phyloP scores from a whole-genome alignment of 2,888 invertebrate genomes.

The Lucinisca nassula region DNA sequence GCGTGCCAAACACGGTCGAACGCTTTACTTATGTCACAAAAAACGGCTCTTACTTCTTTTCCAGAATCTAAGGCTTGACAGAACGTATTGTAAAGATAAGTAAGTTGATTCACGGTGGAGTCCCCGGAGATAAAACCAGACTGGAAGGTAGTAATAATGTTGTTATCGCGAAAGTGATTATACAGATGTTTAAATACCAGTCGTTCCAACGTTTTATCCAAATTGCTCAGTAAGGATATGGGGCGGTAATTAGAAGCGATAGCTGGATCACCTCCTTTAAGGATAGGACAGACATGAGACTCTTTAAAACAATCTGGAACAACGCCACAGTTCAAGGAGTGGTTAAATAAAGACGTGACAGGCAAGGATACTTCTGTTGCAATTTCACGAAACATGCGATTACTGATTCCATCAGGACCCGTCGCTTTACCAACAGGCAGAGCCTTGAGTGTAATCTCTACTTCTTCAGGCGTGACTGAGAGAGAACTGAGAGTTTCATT shows the following conservation, averaged over 20 bases:
- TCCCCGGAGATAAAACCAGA: background rate
- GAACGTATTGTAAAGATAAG: background rate
- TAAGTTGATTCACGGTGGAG: background rate
- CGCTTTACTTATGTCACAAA: background rate
- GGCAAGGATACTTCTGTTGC: background rate
- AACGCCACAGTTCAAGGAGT: background rate
- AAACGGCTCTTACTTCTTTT: background rate
- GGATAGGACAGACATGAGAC: background rate
- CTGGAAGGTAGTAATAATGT: background rate
- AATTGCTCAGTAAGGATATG: background rate
- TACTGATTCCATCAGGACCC: background rate
- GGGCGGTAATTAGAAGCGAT: background rate
- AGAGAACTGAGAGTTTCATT: background rate
- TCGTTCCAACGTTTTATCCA: conserved; percentile 1
- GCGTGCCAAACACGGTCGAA: background rate
- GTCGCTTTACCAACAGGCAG: background rate
- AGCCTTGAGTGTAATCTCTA: background rate
- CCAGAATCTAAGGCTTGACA: background rate
- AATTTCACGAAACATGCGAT: background rate
- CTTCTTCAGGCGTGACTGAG: background rate
- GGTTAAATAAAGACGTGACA: background rate
- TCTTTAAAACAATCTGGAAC: background rate
- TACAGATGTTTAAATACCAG: background rate
- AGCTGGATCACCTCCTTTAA: background rate
- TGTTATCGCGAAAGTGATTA: background rate